Evolutionary conservation across 1,140 invertebrate genomes (phyloP).

Genomic region (Achroia grisella): DNA sequence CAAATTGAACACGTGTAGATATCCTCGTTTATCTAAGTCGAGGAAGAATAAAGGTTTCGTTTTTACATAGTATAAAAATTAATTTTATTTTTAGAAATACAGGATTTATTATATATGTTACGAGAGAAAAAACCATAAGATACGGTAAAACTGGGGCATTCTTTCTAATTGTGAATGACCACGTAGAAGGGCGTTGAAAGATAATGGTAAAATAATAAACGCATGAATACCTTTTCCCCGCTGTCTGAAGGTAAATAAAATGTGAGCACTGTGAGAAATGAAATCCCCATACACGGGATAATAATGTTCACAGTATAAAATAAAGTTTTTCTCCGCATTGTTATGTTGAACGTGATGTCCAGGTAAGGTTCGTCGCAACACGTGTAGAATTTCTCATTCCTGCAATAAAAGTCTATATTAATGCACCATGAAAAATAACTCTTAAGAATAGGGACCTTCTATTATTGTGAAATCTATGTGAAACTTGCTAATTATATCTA

Average conservation of each 20-base stretch:
- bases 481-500: no score
- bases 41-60: no score
- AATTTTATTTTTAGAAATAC: no score
- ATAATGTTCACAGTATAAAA: conserved; percentile 99
- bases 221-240: conserved; percentile 92
- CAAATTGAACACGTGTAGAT: no score
- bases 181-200: not conserved
- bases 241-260: conserved; percentile 99
- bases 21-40: no score
- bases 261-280: conserved; percentile 97
- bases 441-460: no score
- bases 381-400: conserved; percentile 96
- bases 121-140: no score
- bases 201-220: not conserved
- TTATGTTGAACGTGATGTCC: conserved; percentile 99
- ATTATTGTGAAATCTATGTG: no score
- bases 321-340: conserved; percentile 95
- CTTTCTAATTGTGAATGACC: no score
- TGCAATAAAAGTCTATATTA: conserved; percentile 55
- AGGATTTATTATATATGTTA: no score
- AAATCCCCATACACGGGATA: conserved; percentile 97
- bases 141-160: no score
- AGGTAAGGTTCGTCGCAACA: conserved; percentile 97
- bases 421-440: not conserved
- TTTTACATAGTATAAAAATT: no score